These are phyloP conservation scores for Sitta carolinensis DNA, from an alignment of 2,797 vertebrate species.

Conservation along the genomic window DNA sequence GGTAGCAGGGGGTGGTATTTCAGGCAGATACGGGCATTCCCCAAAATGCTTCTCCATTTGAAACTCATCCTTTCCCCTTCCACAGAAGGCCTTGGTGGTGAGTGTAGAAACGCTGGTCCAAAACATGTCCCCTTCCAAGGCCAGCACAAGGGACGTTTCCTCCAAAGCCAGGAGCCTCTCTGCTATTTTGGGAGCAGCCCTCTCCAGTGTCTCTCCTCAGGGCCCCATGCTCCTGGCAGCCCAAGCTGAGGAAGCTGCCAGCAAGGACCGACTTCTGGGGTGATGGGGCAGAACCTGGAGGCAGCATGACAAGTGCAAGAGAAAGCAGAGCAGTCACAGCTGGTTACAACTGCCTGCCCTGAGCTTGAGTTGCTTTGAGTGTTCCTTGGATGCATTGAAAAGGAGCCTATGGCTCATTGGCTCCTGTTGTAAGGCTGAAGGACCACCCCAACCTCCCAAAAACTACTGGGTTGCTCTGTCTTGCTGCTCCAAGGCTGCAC, in stretches of 20 bases:
- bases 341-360: fast-evolving
- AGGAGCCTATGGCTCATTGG: not conserved
- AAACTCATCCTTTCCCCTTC: not conserved
- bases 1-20: not conserved
- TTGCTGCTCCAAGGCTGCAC: not conserved
- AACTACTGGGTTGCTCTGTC: not conserved
- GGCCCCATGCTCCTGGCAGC: not conserved
- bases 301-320: fast-evolving
- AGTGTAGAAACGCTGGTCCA: not conserved
- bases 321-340: constrained; percentile 7
- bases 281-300: not conserved
- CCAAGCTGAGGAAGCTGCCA: not conserved
- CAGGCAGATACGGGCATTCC: fast-evolving
- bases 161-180: not conserved
- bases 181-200: not conserved
- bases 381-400: not conserved
- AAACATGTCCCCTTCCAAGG: fast-evolving
- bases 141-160: not conserved
- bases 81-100: not conserved
- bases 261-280: not conserved
- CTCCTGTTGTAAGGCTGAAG: not conserved
- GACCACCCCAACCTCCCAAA: not conserved
- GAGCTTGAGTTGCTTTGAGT: not conserved
- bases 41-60: not conserved
- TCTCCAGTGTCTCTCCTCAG: fast-evolving